phyloP scores from a whole-genome alignment of 2,113 vertebrate genomes.

The Lota lota region DNA sequence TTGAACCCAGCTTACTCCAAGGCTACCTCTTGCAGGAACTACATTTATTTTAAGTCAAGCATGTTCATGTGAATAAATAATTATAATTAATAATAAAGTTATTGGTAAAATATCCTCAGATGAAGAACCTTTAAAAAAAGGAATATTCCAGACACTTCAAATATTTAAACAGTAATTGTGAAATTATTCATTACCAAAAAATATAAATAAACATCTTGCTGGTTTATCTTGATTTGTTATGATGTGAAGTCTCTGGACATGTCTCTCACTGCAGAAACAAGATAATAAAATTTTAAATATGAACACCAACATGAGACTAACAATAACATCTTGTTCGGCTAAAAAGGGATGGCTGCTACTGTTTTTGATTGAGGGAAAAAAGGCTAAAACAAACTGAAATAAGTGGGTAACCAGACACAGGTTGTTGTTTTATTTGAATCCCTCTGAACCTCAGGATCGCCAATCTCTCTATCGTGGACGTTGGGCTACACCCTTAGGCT shows the following conservation, averaged over 20 bases:
- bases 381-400: slow-evolving; percentile 65
- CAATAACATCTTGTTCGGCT: slow-evolving; percentile 32
- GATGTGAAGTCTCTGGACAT: slow-evolving; percentile 7
- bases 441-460: slow-evolving; percentile 19
- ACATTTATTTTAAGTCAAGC: too few species aligned
- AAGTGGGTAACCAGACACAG: slow-evolving; percentile 67
- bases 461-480: slow-evolving; percentile 48
- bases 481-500: slow-evolving; percentile 53
- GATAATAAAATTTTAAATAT: slow-evolving; percentile 21
- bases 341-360: slow-evolving; percentile 37
- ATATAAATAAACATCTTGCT: slow-evolving; percentile 29
- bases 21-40: too few species aligned
- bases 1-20: too few species aligned
- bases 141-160: slow-evolving; percentile 4
- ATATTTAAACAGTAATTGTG: slow-evolving; percentile 30
- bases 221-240: slow-evolving; percentile 11
- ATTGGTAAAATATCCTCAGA: too few species aligned
- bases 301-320: slow-evolving; percentile 50
- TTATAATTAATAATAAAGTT: too few species aligned
- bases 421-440: slow-evolving; percentile 30
- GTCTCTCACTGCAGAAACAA: slow-evolving; percentile 16
- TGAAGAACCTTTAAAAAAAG: too few species aligned
- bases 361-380: slow-evolving; percentile 55
- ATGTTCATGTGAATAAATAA: too few species aligned
- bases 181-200: slow-evolving; percentile 9